Evolutionary conservation across 1,140 invertebrate species (phyloP).

Genomic region (Brachystomella parvula): DNA sequence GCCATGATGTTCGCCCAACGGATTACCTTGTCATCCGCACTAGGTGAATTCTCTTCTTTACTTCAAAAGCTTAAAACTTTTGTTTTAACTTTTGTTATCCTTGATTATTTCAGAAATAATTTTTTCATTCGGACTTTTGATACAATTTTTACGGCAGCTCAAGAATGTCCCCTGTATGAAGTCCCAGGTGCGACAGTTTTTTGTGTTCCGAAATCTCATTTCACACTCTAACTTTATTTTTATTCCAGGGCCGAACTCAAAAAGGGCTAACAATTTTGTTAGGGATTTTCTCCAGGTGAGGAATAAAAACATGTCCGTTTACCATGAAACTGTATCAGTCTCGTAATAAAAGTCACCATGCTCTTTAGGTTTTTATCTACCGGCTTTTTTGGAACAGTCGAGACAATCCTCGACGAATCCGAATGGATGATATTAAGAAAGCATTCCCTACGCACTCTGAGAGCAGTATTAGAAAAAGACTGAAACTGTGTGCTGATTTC

Average conservation of each 20-base stretch:
- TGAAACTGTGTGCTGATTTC: conserved; percentile 61
- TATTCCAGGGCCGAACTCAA: conserved; percentile 52
- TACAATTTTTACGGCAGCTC: conserved; percentile 53
- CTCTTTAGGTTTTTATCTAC: conserved; percentile 33
- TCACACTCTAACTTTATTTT: too few species aligned
- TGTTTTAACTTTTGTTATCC: too few species aligned
- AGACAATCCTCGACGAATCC: conserved; percentile 48
- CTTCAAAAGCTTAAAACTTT: too few species aligned
- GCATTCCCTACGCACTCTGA: conserved; percentile 55
- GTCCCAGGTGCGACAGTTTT: conserved; percentile 48
- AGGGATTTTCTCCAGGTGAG: conserved; percentile 57
- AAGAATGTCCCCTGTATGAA: conserved; percentile 56
- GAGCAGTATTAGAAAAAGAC: conserved; percentile 54
- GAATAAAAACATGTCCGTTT: neutral
- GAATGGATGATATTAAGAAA: conserved; percentile 61
- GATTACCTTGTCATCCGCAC: conserved; percentile 58
- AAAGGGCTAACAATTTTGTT: conserved; percentile 56
- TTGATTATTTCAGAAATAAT: conserved; percentile 40
- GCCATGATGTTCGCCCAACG: conserved; percentile 48
- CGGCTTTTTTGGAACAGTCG: neutral
- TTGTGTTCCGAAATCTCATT: too few species aligned
- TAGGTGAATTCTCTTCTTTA: conserved; percentile 42
- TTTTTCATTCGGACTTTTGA: conserved; percentile 53
- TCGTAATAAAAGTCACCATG: neutral
- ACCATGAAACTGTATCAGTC: neutral